Conservation (phyloP, 2,113 vertebrate species). For the Clarias magur region DNA sequence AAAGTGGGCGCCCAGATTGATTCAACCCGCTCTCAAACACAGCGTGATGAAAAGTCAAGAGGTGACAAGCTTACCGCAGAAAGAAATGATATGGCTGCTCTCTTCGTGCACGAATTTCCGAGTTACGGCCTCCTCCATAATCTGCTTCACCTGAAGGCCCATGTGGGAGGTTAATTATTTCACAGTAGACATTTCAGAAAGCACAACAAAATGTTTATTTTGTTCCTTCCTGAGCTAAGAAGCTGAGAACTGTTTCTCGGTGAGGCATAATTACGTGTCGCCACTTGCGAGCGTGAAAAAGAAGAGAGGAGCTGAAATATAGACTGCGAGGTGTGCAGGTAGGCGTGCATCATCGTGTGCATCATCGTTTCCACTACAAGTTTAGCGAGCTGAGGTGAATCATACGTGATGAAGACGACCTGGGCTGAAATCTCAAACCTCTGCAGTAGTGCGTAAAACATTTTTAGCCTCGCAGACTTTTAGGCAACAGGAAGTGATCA, state of each 20-base stretch:
- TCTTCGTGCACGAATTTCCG: constrained; percentile 95
- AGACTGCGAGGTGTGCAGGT: constrained; percentile 31
- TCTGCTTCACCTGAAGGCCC: constrained; percentile 88
- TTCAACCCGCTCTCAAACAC: background rate
- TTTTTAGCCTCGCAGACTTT: constrained; percentile 45
- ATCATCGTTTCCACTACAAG: constrained; percentile 49
- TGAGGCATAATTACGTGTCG: constrained; percentile 3
- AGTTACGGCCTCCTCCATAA: constrained; percentile 95
- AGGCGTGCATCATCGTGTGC: constrained; percentile 49
- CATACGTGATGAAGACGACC: constrained; percentile 65
- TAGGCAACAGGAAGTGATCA: background rate
- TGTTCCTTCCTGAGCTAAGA: background rate
- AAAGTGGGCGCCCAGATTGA: background rate
- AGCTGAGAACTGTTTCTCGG: background rate
- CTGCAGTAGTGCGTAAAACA: constrained; percentile 57
- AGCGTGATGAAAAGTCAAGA: background rate
- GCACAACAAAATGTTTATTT: background rate
- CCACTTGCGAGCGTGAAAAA: constrained; percentile 2
- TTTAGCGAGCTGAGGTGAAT: constrained; percentile 58
- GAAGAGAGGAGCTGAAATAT: background rate
- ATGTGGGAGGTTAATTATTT: constrained; percentile 42
- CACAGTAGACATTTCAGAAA: constrained; percentile 15
- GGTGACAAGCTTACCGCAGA: constrained; percentile 82
- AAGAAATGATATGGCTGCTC: constrained; percentile 97
- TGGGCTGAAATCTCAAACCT: constrained; percentile 46